Evolutionary conservation across 2,113 vertebrate species (phyloP).

Genomic region (Hippolais icterina): DNA sequence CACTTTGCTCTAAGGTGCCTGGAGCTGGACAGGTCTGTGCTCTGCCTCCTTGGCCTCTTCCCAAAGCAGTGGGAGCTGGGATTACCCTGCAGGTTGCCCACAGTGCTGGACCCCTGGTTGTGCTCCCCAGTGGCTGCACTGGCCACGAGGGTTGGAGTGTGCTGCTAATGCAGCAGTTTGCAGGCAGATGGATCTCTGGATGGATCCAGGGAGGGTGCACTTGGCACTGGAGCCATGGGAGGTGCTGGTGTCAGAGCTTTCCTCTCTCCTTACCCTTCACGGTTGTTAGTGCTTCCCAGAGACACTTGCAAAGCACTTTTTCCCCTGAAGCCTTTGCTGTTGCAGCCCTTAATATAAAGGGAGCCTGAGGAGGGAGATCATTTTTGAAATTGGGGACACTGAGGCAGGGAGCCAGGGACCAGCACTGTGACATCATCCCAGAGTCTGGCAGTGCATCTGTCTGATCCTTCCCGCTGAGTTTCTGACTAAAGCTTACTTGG

Average conservation of each 20-base stretch:
- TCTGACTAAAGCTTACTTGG: not conserved
- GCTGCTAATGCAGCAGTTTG: not conserved
- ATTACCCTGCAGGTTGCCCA: not conserved
- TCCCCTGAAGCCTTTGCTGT: not conserved
- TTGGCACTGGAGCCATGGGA: not conserved
- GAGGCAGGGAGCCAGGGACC: not conserved
- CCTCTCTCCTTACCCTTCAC: not conserved
- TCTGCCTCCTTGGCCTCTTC: not conserved
- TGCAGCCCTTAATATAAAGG: not conserved
- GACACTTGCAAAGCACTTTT: not conserved
- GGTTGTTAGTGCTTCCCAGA: not conserved
- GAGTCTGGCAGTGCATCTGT: not conserved
- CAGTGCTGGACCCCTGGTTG: accelerated
- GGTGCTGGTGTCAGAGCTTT: not conserved
- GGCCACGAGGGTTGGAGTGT: accelerated
- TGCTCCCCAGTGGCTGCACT: accelerated
- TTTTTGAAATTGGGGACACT: not conserved
- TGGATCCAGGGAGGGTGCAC: not conserved
- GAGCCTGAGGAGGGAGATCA: not conserved
- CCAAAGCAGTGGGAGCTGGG: not conserved
- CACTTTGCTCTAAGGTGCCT: not conserved
- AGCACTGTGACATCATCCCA: not conserved
- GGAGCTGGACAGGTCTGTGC: not conserved
- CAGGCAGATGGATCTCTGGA: not conserved
- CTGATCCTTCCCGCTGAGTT: not conserved